Base-by-base conservation (phyloP, 2,888 invertebrate species). In the Eupithecia tripunctaria region DNA sequence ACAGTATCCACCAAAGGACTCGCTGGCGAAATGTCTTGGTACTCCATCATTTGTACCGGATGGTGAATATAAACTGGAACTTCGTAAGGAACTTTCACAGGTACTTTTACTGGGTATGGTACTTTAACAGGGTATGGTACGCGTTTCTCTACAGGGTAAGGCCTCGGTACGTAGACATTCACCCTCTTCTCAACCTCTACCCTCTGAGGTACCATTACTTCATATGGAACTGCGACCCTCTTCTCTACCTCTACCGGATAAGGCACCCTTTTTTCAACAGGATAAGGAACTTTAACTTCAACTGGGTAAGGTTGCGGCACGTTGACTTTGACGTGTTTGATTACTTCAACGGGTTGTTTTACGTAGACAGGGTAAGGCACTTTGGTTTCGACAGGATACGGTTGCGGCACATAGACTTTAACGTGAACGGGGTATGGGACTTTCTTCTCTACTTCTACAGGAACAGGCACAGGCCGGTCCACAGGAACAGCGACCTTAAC, bases 381-480 rank as follows among this genome's bases (percentile, higher is more conserved):
- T 84, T 91, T 94, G n/a, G 93, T 92, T 84, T 95, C 95, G 69
- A 95, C 95, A 0, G 95, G 94, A 71, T 93, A 93, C 4, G 94
- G 93, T 77, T 92, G 91, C 5, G 94, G 94, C 32, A 95, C 91
- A 68, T 89, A 81, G 38, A 94, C 89, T 83, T 86, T 93, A 32
- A 92, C 90, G 1, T 93, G 93, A 1, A 93, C 92, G 3, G 92
- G 91, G 75, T 91, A 91, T n/a, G 90, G 91, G 7, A 92, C 91
- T 79, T 82, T 83, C 77, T 92, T 88, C 83, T 95, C 95, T 0
- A 95, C 89, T 1, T 86, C 82, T 8, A 92, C 89, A 2, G 86
- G 90, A 12, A 91, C 89, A 3, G 92, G 92, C 14, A 91, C 89
- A n/a, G 85, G 93, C 79, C 89, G 90, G 72, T 94, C 91, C 18